Evolutionary conservation across 2,113 vertebrate species (phyloP).

Genomic region (Phaethornis superciliosus): DNA sequence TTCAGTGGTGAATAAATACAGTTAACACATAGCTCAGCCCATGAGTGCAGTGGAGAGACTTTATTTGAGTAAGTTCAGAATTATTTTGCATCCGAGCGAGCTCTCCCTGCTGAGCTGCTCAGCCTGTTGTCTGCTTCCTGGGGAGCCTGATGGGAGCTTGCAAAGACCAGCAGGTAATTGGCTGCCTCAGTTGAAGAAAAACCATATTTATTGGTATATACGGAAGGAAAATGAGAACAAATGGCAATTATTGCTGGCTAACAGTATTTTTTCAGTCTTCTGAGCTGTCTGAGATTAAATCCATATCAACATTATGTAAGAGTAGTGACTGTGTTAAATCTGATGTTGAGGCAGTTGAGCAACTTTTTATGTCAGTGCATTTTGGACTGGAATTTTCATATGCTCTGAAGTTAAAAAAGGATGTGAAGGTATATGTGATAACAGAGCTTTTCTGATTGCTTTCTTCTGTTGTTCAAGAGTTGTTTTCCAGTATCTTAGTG

Average conservation of each 20-base stretch:
- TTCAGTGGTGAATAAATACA: conserved; percentile 11
- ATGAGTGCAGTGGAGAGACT: background rate
- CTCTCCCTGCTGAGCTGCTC: background rate
- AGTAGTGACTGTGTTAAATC: background rate
- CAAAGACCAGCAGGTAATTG: conserved; percentile 51
- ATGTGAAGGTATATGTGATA: background rate
- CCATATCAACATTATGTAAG: background rate
- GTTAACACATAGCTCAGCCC: conserved; percentile 1
- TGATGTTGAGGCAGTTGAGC: background rate
- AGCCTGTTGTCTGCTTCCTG: background rate
- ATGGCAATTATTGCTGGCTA: background rate
- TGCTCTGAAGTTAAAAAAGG: background rate
- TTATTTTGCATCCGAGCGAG: background rate
- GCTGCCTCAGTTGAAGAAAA: background rate
- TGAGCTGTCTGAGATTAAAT: background rate
- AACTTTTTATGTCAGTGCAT: background rate
- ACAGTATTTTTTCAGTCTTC: background rate
- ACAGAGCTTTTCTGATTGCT: background rate
- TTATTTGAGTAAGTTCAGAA: conserved; percentile 7
- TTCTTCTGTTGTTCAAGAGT: background rate
- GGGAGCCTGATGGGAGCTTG: background rate
- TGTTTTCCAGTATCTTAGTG: background rate
- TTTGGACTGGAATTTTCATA: background rate
- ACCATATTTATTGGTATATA: background rate
- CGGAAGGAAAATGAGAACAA: background rate